Percentiles rank a stretch among this genome's conserved stretches.
Conservation (phyloP, 2,113 vertebrate genomes). For the Heterocephalus glaber region DNA sequence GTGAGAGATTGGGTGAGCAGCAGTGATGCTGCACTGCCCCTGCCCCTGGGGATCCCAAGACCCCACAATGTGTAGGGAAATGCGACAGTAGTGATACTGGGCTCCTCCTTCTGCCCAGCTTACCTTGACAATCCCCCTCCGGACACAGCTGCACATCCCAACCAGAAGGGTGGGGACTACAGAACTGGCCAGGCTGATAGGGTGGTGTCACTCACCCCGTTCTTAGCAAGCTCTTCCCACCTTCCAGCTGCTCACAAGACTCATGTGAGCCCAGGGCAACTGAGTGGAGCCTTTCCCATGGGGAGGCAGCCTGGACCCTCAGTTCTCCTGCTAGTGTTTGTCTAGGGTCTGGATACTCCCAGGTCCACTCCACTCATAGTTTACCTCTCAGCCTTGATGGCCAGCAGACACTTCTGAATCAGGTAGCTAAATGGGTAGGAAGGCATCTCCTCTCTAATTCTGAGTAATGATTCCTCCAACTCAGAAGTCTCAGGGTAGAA, state of each 20-base stretch:
- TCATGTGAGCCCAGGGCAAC: background rate
- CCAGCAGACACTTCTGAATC: background rate
- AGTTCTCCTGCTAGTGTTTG: background rate
- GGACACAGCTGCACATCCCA: background rate
- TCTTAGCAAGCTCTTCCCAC: background rate
- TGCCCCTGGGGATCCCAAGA: background rate
- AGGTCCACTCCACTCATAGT: background rate
- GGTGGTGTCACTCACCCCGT: background rate
- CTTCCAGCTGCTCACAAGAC: background rate
- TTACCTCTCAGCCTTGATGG: background rate
- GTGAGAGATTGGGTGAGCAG: background rate
- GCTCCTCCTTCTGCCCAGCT: background rate
- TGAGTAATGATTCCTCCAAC: background rate
- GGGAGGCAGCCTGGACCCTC: background rate
- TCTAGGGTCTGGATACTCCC: background rate
- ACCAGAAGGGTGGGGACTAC: background rate
- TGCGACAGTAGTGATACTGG: accelerated
- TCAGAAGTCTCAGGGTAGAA: background rate
- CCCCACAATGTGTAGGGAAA: accelerated
- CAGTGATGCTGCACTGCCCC: background rate
- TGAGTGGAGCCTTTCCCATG: background rate
- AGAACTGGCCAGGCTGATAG: background rate
- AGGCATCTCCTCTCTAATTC: background rate
- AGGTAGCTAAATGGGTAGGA: background rate
- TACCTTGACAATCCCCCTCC: background rate